phyloP scores from a whole-genome alignment of 2,113 vertebrate genomes.

The Pagrus major region DNA sequence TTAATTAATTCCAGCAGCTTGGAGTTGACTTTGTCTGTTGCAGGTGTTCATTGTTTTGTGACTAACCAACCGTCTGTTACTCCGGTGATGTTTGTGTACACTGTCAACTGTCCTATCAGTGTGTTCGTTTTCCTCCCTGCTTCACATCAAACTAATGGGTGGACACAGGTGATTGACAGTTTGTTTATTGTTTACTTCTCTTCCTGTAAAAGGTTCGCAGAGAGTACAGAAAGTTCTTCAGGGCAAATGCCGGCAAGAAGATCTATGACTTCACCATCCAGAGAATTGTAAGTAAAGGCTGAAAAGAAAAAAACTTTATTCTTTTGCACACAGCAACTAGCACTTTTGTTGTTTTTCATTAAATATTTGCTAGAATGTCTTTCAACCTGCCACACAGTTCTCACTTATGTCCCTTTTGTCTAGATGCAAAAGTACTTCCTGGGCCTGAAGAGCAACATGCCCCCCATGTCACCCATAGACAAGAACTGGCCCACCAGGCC shows the following conservation, averaged over 20 bases:
- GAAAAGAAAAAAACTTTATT: too few species aligned
- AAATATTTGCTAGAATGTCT: neutral
- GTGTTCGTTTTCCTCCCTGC: neutral
- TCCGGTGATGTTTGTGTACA: conserved; percentile 31
- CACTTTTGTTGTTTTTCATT: neutral
- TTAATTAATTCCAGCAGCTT: conserved; percentile 42
- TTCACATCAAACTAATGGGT: neutral
- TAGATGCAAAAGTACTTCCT: conserved; percentile 98
- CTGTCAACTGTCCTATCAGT: conserved; percentile 8
- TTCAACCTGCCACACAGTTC: neutral
- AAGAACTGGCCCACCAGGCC: conserved; percentile 93
- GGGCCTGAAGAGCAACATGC: conserved; percentile 91
- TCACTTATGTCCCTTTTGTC: conserved; percentile 6
- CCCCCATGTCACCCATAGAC: conserved; percentile 96
- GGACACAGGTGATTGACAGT: conserved; percentile 17
- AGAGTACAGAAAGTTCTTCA: conserved; percentile 98
- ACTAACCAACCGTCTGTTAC: conserved; percentile 69
- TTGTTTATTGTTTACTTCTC: conserved; percentile 32
- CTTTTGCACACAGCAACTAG: too few species aligned
- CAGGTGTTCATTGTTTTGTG: conserved; percentile 54
- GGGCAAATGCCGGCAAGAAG: conserved; percentile 97
- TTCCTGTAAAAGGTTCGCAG: conserved; percentile 91
- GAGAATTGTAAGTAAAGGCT: conserved; percentile 90
- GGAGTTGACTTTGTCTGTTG: conserved; percentile 35
- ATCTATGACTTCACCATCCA: conserved; percentile 97